phyloP scores from a whole-genome alignment of 2,797 vertebrate species.

The Enteromius treurensis region DNA sequence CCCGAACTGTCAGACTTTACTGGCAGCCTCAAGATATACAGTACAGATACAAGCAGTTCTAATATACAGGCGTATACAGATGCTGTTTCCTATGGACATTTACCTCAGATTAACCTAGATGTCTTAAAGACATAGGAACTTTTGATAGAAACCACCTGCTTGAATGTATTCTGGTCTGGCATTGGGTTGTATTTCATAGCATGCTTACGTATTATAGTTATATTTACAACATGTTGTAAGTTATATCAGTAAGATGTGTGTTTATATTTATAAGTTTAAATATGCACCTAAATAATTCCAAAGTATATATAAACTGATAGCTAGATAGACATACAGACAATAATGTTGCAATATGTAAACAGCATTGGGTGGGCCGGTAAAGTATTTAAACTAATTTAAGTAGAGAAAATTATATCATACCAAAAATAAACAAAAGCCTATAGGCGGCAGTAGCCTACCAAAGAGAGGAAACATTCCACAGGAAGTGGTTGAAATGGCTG shows the following conservation, averaged over 20 bases:
- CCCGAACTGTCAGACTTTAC: background rate
- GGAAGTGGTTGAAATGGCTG: slow-evolving; percentile 42
- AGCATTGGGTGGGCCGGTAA: background rate
- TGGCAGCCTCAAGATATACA: background rate
- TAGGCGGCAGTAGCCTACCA: background rate
- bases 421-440: slow-evolving; percentile 18
- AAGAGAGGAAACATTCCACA: slow-evolving; percentile 36
- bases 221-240: no score
- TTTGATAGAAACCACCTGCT: slow-evolving; percentile 1
- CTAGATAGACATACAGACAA: background rate
- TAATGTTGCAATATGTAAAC: background rate
- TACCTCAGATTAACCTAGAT: slow-evolving; percentile 9
- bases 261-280: no score
- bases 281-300: no score
- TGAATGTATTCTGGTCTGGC: slow-evolving; percentile 80
- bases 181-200: slow-evolving; percentile 84
- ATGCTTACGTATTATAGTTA: slow-evolving; percentile 47
- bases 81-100: background rate
- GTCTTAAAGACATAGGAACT: background rate
- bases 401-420: slow-evolving; percentile 8
- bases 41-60: background rate
- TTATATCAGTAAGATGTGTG: no score
- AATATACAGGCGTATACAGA: background rate
- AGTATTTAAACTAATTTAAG: slow-evolving; percentile 2
- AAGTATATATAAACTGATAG: no score